Percentiles rank a stretch among this genome's conserved stretches.
These are phyloP conservation scores for Platichthys flesus DNA, from an alignment of 2,113 vertebrate species.

Conservation along the genomic window DNA sequence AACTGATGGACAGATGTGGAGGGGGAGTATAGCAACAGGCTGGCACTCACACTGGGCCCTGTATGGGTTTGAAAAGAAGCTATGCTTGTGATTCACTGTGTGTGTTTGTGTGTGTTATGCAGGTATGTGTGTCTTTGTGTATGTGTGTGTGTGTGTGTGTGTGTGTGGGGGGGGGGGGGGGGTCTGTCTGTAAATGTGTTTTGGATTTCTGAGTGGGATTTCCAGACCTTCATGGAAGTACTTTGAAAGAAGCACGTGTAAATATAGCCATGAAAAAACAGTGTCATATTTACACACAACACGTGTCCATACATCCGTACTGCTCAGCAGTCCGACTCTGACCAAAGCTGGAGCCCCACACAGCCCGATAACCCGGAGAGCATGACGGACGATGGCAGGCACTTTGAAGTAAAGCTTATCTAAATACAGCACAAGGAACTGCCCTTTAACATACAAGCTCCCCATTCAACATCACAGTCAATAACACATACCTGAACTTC, in stretches of 20 bases:
- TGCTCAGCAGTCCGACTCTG: constrained; percentile 47
- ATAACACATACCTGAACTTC: constrained; percentile 72
- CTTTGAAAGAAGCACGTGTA: constrained; percentile 65
- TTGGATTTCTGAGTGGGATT: constrained; percentile 50
- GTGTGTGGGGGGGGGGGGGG: too few relatives aligned
- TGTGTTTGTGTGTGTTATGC: constrained; percentile 10
- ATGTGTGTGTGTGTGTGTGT: constrained; percentile 17
- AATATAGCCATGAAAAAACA: constrained; percentile 69
- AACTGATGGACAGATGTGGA: constrained; percentile 74
- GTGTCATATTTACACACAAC: constrained; percentile 67
- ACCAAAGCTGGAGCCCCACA: constrained; percentile 39
- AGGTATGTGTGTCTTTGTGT: background rate
- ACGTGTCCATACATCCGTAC: constrained; percentile 46
- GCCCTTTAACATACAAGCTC: constrained; percentile 65
- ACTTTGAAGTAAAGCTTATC: constrained; percentile 75
- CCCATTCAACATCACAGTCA: constrained; percentile 65
- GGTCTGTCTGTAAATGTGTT: constrained; percentile 41
- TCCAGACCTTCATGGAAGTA: constrained; percentile 56
- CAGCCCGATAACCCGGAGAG: constrained; percentile 63
- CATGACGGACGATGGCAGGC: constrained; percentile 67
- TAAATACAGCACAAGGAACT: constrained; percentile 65
- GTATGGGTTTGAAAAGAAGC: constrained; percentile 60
- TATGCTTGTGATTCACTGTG: constrained; percentile 36
- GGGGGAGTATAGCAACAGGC: constrained; percentile 75
- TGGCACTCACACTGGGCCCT: constrained; percentile 71